Conservation (phyloP, 2,797 vertebrate species). For the Spinus olivaceus region DNA sequence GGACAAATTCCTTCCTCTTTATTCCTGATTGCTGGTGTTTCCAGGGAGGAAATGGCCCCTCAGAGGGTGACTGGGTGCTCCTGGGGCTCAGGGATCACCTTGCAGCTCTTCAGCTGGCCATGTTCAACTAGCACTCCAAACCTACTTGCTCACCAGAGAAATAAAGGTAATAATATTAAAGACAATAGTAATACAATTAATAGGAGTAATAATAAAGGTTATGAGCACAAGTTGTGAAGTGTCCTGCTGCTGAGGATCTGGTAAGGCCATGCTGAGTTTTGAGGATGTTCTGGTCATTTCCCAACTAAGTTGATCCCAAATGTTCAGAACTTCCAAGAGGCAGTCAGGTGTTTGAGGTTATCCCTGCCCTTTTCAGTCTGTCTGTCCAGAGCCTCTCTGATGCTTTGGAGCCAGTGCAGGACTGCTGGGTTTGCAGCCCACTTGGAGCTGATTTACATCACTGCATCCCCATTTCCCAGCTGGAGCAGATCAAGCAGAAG, state of each 20-base stretch:
- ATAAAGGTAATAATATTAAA: background rate
- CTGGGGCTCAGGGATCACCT: background rate
- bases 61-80: fast-evolving
- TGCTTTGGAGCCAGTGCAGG: background rate
- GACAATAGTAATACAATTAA: background rate
- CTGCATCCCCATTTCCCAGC: background rate
- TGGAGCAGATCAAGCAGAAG: background rate
- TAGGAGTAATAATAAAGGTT: background rate
- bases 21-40: background rate
- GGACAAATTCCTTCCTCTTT: background rate
- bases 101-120: background rate
- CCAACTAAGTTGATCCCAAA: background rate
- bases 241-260: background rate
- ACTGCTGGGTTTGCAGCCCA: background rate
- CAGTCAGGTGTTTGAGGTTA: background rate
- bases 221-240: background rate
- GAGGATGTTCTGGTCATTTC: background rate
- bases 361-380: background rate
- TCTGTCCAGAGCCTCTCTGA: background rate
- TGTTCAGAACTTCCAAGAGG: background rate
- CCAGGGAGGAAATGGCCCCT: background rate
- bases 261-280: fast-evolving
- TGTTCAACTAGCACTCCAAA: fast-evolving
- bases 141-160: background rate
- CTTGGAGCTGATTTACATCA: background rate